Conservation (phyloP, 1,140 invertebrate genomes). For the Vanessa atalanta region DNA sequence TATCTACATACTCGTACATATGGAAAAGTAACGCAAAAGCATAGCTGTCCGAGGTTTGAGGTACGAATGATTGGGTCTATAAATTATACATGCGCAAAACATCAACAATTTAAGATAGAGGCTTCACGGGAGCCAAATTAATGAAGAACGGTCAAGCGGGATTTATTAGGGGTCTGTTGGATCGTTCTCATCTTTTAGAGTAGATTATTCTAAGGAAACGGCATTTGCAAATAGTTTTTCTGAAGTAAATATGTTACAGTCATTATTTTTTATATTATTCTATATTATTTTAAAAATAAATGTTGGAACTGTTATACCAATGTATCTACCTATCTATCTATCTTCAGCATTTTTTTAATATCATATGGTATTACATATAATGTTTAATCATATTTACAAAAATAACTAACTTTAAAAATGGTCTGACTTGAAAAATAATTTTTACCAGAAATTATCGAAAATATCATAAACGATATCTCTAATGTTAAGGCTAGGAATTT, state of each 20-base stretch:
- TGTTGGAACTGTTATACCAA: too few species aligned
- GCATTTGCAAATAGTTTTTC: not conserved
- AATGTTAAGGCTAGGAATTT: too few species aligned
- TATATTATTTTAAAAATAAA: not conserved
- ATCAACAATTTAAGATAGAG: constrained; percentile 69
- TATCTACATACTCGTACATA: too few species aligned
- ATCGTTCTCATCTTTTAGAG: constrained; percentile 49
- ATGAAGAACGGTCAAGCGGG: constrained; percentile 62
- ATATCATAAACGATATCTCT: too few species aligned
- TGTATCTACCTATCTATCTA: too few species aligned
- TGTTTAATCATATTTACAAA: too few species aligned
- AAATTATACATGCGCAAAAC: constrained; percentile 70
- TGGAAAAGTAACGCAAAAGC: not conserved
- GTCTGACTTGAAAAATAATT: too few species aligned
- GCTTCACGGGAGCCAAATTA: constrained; percentile 63
- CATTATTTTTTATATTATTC: not conserved
- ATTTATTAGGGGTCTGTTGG: constrained; percentile 62
- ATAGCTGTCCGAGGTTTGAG: constrained; percentile 2
- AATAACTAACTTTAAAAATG: too few species aligned
- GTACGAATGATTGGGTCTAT: constrained; percentile 48
- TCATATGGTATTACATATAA: too few species aligned
- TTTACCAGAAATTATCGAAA: too few species aligned
- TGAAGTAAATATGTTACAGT: not conserved
- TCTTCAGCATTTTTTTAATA: too few species aligned
- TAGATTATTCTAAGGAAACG: constrained; percentile 18